Base-by-base conservation (phyloP, 2,888 invertebrate species). In the Thymelicus acteon region DNA sequence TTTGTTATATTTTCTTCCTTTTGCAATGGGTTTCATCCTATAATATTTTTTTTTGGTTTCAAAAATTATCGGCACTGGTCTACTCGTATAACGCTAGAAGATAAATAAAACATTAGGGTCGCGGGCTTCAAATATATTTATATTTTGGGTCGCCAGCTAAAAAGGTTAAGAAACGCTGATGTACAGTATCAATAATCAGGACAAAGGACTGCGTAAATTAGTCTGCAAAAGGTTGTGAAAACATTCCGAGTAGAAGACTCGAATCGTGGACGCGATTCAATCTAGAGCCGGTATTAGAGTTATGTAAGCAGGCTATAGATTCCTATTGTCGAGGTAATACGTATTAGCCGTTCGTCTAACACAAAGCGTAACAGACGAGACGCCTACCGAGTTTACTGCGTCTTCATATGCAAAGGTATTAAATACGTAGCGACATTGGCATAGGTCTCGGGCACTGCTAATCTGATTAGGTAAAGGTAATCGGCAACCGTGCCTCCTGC, bases 381-480 rank as follows among this genome's bases (percentile, higher is more conserved):
- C 54, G 54, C 54, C 54, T 24, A 10, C 24, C 54, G 54, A 24
- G 54, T 61, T 40, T 15, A 47, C 61, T 24, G 61, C 40, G 49
- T 12, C 49, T 63, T 39, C 49, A 52, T 52, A 39, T 39, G 49
- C 63, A 63, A 63, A 31, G 61, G 63, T 63, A 52, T 52, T 52
- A 49, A 63, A 52, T 63, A 48, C 63, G 49, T 37, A 8, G n/a
- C 64, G 52, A 64, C 64, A 64, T 64, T 54, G 64, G 49, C 63
- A 63, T 48, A 63, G 63, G 63, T 63, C 63, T 63, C 64, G 64
- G 64, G 52, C 64, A 63, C 49, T 49, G 49, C 63, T 54, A 64
- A 64, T 64, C 64, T 40, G 64, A 64, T 64, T 64, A 54, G 64
- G 19, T 15, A 10, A 54, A 31, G 54, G 64, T 64, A 64, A 52